These are phyloP conservation scores for Gouania willdenowi DNA, from an alignment of 2,797 vertebrate species.

Conservation along the genomic window DNA sequence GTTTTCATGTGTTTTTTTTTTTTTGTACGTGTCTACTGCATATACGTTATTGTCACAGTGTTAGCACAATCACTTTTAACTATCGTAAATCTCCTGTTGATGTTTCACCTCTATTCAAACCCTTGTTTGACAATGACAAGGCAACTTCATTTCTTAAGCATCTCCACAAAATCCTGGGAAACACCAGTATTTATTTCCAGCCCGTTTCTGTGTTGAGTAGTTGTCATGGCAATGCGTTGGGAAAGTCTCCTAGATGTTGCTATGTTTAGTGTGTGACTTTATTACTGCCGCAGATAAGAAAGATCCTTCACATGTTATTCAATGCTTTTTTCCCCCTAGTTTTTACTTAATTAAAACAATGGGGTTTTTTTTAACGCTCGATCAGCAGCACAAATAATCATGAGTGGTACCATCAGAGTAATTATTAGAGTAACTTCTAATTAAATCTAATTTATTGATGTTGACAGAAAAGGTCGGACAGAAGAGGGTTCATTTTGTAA, in stretches of 20 bases:
- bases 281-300: no score
- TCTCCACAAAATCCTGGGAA: constrained; percentile 2
- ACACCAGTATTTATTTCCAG: constrained; percentile 36
- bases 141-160: neutral
- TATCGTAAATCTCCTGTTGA: no score
- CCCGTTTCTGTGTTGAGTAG: constrained; percentile 21
- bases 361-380: constrained; percentile 1
- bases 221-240: constrained; percentile 33
- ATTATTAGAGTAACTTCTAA: constrained; percentile 1
- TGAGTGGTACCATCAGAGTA: no score
- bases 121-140: no score
- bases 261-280: constrained; percentile 20
- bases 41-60: no score
- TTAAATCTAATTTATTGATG: constrained; percentile 4
- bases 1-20: no score
- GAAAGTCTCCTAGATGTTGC: constrained; percentile 10
- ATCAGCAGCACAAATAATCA: constrained; percentile 12
- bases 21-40: no score
- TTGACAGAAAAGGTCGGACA: neutral
- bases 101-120: no score
- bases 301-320: neutral
- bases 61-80: no score
- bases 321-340: neutral
- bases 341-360: constrained; percentile 9
- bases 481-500: no score